Evolutionary conservation across 2,113 vertebrate genomes (phyloP).

Genomic region (Meles meles): DNA sequence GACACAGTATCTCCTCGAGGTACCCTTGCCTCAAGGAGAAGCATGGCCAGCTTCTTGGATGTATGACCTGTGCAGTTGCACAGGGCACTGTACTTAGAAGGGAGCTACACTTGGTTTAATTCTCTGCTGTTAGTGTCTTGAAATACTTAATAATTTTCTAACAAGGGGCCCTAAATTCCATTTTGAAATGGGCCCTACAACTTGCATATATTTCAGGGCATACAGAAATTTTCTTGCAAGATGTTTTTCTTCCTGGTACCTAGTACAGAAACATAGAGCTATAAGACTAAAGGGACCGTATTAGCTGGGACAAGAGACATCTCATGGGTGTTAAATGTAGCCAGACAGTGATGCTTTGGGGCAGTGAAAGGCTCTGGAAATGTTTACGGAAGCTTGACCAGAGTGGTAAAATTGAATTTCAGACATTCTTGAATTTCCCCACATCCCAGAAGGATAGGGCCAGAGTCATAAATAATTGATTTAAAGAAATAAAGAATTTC

Average conservation of each 20-base stretch:
- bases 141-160: neutral
- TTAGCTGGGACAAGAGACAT: neutral
- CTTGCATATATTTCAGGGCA: neutral
- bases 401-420: neutral
- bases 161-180: neutral
- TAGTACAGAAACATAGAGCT: neutral
- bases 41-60: neutral
- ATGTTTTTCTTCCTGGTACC: neutral
- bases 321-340: neutral
- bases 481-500: slow-evolving; percentile 13
- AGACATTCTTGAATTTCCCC: neutral
- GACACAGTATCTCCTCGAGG: neutral
- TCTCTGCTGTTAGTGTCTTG: neutral
- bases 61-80: neutral
- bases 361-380: neutral
- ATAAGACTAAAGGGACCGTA: neutral
- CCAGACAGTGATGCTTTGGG: neutral
- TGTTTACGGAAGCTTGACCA: neutral
- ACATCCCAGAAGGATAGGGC: neutral
- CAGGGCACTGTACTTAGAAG: neutral
- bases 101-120: neutral
- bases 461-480: slow-evolving; percentile 20
- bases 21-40: neutral
- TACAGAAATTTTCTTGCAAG: neutral
- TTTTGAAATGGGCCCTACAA: neutral